These are phyloP conservation scores for Oreochromis aureus DNA, from an alignment of 2,113 vertebrate genomes.

Conservation along the genomic window DNA sequence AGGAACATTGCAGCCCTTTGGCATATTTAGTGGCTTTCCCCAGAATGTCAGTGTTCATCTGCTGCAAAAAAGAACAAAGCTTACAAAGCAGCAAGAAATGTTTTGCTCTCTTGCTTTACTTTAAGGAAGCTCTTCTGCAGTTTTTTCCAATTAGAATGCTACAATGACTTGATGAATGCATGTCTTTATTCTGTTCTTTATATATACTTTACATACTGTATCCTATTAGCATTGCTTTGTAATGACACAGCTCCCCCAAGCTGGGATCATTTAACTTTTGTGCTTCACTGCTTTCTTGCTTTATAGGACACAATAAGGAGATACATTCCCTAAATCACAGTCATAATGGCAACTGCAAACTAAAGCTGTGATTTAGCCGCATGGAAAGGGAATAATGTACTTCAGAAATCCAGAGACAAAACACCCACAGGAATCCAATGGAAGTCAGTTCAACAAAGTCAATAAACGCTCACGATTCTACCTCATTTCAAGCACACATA, in stretches of 20 bases:
- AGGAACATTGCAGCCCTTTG: constrained; percentile 21
- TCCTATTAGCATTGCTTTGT: not conserved
- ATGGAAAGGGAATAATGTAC: not conserved
- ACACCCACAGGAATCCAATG: constrained; percentile 15
- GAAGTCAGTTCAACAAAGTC: constrained; percentile 37
- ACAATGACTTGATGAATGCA: not conserved
- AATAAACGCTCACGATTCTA: constrained; percentile 51
- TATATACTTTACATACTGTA: not conserved
- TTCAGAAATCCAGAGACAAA: constrained; percentile 20
- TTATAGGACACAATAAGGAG: not conserved
- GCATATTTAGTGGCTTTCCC: not conserved
- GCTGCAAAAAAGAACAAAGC: constrained; percentile 17
- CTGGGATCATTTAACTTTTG: constrained; percentile 8
- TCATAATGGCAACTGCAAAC: constrained; percentile 5
- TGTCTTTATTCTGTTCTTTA: not conserved
- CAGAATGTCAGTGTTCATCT: constrained; percentile 18
- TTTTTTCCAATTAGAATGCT: not conserved
- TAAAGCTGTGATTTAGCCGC: constrained; percentile 23
- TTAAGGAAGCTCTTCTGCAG: not conserved
- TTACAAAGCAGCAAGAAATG: not conserved
- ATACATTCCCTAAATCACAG: constrained; percentile 19
- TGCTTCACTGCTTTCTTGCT: constrained; percentile 1
- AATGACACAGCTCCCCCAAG: not conserved
- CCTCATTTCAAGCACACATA: constrained; percentile 35
- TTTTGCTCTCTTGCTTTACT: not conserved